Base-by-base conservation (phyloP, 2,888 invertebrate species). In the Sipha maydis region DNA sequence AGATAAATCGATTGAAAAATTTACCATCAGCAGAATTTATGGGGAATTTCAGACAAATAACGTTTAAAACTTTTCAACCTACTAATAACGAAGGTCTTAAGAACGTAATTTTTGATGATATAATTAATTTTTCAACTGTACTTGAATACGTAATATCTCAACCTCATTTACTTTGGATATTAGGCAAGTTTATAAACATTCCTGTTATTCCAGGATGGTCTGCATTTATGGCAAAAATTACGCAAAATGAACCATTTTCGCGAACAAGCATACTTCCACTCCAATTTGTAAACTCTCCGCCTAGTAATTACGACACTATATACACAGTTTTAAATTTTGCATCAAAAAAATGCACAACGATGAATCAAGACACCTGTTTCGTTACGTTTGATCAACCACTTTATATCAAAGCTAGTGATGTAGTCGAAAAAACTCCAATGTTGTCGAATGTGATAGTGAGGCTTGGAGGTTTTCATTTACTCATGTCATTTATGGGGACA, bases 401-500 rank as follows among this genome's bases (percentile, higher is more conserved):
- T 2, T 69, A 28, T 28, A 69, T 69, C 9, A 69, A 69, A 69
- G 69, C 69, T 5, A 28, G 28, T n/a, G 69, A 69, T 28, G 11
- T 69, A n/a, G 31, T 56, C 11, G 78, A 11, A 56, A 78, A 80
- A 41, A 61, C 7, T 80, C 77, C 75, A 61, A 54, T 34, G 4
- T 75, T 79, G 31, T 85, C 73, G 17, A 83, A 86, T 73, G 84
- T 83, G 19, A 82, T 90, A 4, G 90, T 91, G 80, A 90, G 91
- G 89, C 90, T 91, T 76, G 91, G 91, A 21, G 91, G 91, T 11
- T 91, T 91, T 90, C 91, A 91, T 89, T 73, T 90, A 54, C 56
- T 91, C 41, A 91, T 92, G 92, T 92, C 91, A 1, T 92, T 91
- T 90, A 84, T 92, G 77, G 91, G 91, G 85, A 69, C 91, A 61